Evolutionary conservation across 2,113 vertebrate genomes (phyloP).

Genomic region (Pseudorasbora parva): DNA sequence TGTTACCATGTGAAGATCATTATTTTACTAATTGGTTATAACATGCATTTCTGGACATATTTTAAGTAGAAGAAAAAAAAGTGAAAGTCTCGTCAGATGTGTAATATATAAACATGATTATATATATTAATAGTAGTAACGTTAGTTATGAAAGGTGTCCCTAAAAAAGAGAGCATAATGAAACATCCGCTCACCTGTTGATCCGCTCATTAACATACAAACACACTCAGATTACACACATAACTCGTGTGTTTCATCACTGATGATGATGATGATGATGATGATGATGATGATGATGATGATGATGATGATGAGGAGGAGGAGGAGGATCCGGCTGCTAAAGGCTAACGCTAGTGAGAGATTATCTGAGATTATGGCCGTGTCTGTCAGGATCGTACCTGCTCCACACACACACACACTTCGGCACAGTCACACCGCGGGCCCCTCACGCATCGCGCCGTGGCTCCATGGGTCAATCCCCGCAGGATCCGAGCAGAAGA

Average conservation of each 20-base stretch:
- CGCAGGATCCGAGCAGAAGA: slow-evolving; percentile 32
- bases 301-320: too few species aligned
- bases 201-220: not conserved
- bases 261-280: not conserved
- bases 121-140: too few species aligned
- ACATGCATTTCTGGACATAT: not conserved
- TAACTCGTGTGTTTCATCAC: not conserved
- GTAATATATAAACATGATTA: too few species aligned
- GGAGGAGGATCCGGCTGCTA: not conserved
- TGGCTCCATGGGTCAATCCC: not conserved
- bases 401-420: slow-evolving; percentile 49
- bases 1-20: too few species aligned
- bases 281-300: not conserved
- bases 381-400: slow-evolving; percentile 59
- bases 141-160: too few species aligned
- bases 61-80: too few species aligned
- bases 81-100: too few species aligned
- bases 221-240: not conserved
- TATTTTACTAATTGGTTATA: not conserved
- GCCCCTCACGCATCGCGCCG: slow-evolving; percentile 57
- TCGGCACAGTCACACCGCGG: slow-evolving; percentile 24
- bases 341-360: slow-evolving; percentile 46
- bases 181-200: not conserved
- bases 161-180: not conserved
- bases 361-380: slow-evolving; percentile 67